These are phyloP conservation scores for Drosophila nikananu DNA, from an alignment of 1,140 invertebrate genomes.

Conservation along the genomic window DNA sequence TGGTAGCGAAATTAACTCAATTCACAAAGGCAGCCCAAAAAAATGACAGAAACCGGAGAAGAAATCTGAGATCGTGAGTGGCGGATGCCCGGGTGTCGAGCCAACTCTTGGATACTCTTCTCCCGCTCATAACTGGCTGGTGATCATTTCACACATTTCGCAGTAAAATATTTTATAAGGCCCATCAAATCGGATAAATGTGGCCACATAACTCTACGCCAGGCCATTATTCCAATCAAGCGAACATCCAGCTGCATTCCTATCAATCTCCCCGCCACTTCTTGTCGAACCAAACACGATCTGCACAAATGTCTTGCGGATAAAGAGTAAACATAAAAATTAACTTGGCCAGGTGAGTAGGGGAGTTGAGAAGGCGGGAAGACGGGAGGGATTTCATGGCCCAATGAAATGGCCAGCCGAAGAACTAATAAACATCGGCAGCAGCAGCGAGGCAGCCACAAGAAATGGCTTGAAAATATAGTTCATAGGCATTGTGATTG, in stretches of 20 bases:
- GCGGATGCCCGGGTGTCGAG: not conserved
- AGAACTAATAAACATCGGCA: slow-evolving; percentile 71
- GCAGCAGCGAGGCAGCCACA: slow-evolving; percentile 21
- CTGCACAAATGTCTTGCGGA: slow-evolving; percentile 52
- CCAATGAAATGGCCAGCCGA: slow-evolving; percentile 69
- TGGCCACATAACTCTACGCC: slow-evolving; percentile 45
- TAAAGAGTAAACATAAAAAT: slow-evolving; percentile 57
- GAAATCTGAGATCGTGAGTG: slow-evolving; percentile 38
- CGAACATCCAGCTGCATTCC: slow-evolving; percentile 47
- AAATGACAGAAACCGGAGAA: slow-evolving; percentile 31
- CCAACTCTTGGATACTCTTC: slow-evolving; percentile 23
- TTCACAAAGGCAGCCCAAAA: slow-evolving; percentile 41
- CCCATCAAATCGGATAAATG: slow-evolving; percentile 38
- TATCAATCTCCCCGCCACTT: slow-evolving; percentile 45
- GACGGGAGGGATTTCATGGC: slow-evolving; percentile 69
- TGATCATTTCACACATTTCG: slow-evolving; percentile 15
- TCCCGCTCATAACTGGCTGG: not conserved
- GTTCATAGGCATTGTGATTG: slow-evolving; percentile 81
- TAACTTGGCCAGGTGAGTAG: slow-evolving; percentile 19
- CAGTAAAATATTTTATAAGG: slow-evolving; percentile 37
- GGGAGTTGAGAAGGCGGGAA: no score
- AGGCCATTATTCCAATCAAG: slow-evolving; percentile 41
- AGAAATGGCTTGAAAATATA: slow-evolving; percentile 63
- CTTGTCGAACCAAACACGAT: slow-evolving; percentile 19
- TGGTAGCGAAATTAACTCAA: slow-evolving; percentile 54